Percentiles rank a stretch among this genome's conserved stretches.
These are phyloP conservation scores for Latrodectus elegans DNA, from an alignment of 2,888 invertebrate species.

Conservation along the genomic window DNA sequence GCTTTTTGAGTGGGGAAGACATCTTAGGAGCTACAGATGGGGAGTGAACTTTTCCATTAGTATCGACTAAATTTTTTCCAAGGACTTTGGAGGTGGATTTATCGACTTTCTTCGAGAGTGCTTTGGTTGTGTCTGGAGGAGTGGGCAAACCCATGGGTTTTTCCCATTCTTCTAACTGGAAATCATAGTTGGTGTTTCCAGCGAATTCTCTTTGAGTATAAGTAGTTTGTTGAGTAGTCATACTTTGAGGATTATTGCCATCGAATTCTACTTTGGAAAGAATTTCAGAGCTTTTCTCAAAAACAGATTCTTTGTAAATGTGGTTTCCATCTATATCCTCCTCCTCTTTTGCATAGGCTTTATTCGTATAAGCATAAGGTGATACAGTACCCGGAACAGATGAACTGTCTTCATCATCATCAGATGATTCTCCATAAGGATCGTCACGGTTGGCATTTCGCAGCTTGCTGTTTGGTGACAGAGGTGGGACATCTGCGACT, in stretches of 20 bases:
- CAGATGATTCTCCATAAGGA: slow-evolving; percentile 47
- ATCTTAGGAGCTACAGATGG: slow-evolving; percentile 44
- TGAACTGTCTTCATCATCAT: slow-evolving; percentile 56
- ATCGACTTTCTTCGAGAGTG: slow-evolving; percentile 34
- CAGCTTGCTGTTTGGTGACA: slow-evolving; percentile 28
- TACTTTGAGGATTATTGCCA: slow-evolving; percentile 45
- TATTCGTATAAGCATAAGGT: slow-evolving; percentile 65
- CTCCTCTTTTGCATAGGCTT: slow-evolving; percentile 60
- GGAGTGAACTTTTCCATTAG: slow-evolving; percentile 39
- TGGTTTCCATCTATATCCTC: slow-evolving; percentile 64
- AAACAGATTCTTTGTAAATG: slow-evolving; percentile 41
- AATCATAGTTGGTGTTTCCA: slow-evolving; percentile 54
- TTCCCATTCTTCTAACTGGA: slow-evolving; percentile 85
- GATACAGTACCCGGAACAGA: slow-evolving; percentile 49
- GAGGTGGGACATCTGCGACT: slow-evolving; percentile 5
- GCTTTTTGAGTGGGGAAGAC: slow-evolving; percentile 58
- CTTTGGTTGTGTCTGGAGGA: slow-evolving; percentile 72
- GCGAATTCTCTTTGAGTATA: slow-evolving; percentile 30
- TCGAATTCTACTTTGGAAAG: slow-evolving; percentile 33
- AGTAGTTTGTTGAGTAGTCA: slow-evolving; percentile 32
- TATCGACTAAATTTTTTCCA: slow-evolving; percentile 9
- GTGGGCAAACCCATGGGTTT: slow-evolving; percentile 92
- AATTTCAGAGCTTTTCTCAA: slow-evolving; percentile 21
- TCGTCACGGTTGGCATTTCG: slow-evolving; percentile 41
- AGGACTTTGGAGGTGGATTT: slow-evolving; percentile 39